Evolutionary conservation across 2,113 vertebrate species (phyloP).

Genomic region (Oxyruncus cristatus): DNA sequence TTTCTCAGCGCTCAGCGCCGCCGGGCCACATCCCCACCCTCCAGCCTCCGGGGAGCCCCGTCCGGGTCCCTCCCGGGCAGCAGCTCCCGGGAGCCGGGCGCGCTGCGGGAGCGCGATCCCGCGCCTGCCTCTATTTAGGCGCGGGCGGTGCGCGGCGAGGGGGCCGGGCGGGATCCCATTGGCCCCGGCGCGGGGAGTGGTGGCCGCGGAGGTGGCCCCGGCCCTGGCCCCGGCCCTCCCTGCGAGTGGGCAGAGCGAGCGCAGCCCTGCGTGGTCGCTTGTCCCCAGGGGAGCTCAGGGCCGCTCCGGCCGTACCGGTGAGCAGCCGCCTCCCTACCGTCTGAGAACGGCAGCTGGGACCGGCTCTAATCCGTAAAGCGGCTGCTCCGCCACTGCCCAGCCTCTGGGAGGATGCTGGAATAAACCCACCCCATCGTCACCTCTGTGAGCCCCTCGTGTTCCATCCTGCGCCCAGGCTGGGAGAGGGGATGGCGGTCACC

Average conservation of each 20-base stretch:
- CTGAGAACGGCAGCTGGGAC: background rate
- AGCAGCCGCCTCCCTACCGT: background rate
- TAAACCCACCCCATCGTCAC: background rate
- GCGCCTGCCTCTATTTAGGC: slow-evolving; percentile 50
- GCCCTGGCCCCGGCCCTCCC: background rate
- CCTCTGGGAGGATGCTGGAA: background rate
- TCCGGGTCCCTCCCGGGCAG: background rate
- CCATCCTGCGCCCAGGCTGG: background rate
- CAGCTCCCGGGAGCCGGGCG: background rate
- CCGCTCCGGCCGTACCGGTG: background rate
- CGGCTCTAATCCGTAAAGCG: background rate
- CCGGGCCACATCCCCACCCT: background rate
- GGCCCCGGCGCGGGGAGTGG: slow-evolving; percentile 37
- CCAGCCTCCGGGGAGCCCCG: background rate
- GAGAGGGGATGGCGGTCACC: background rate
- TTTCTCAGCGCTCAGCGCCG: background rate
- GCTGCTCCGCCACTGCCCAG: background rate
- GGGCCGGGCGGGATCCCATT: slow-evolving; percentile 42
- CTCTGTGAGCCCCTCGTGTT: background rate
- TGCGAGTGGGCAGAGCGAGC: slow-evolving; percentile 1
- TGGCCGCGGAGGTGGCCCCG: background rate
- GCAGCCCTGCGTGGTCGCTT: background rate
- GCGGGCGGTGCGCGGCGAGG: slow-evolving; percentile 3
- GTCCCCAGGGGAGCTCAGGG: background rate
- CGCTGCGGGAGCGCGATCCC: background rate